Base-by-base conservation (phyloP, 2,888 invertebrate genomes). In the Phyto melanocephala region DNA sequence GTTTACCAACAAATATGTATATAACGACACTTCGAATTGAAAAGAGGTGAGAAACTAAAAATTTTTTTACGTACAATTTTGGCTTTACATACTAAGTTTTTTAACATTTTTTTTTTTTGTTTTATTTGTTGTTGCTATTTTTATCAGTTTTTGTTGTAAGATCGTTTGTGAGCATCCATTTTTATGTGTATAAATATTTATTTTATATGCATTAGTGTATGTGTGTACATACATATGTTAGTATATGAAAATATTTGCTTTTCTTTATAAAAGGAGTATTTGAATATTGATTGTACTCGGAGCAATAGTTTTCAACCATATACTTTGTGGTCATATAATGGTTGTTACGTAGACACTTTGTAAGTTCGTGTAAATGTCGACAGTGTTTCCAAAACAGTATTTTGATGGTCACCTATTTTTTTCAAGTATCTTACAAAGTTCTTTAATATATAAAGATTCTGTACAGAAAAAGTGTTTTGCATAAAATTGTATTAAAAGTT, bases 211-310 rank as follows among this genome's bases (percentile, higher is more conserved):
- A 11, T 52, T 3, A 28, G 22, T 54, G 2, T 74, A 20, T 11
- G 3, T 62, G 11, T 17, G 11, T 24, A 37, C 13, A 45, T 17
- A 17, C 20, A 45, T 28, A 42, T 20, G 3, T 50, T 8, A 35
- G 40, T 63, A 47, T 40, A 70, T 58, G 56, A 68, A 56, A 45
- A 63, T 58, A 62, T 67, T 72, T 60, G 47, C 17, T 62, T 52
- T 67, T 42, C 50, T 60, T 50, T 72, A n/a, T 52, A 24, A 70
- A 72, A 77, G 77, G 77, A 81, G 81, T 82, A 78, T 79, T 75
- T 50, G 70, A 52, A 70, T 79, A 82, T 75, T 75, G 81, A 82
- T 82, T 82, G 65, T 67, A 28, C 24, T 20, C 22, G 4, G 24
- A 24, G 40, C 20, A 45, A 24, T 54, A 45, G 6, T 65, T 5